Evolutionary conservation across 2,113 vertebrate genomes (phyloP).

Genomic region (Toxostoma redivivum): DNA sequence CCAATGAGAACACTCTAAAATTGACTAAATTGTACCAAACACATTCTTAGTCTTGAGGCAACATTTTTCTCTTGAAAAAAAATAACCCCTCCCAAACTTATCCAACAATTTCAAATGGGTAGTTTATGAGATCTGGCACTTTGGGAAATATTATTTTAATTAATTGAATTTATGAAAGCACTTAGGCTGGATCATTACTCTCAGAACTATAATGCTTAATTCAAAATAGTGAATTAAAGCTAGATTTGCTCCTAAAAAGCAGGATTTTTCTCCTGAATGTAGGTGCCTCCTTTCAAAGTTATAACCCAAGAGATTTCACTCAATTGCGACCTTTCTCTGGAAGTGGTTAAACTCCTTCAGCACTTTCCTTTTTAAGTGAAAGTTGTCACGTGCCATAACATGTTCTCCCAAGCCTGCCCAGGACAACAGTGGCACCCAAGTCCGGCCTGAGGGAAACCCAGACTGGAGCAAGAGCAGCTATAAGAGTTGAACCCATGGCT

Average conservation of each 20-base stretch:
- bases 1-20: constrained; percentile 14
- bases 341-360: background rate
- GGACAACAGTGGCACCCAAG: background rate
- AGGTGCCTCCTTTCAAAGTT: background rate
- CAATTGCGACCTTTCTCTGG: background rate
- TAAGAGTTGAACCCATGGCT: accelerated
- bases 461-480: background rate
- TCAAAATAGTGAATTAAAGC: constrained; percentile 18
- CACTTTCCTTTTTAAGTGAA: background rate
- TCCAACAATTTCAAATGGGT: background rate
- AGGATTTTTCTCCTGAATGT: background rate
- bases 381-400: accelerated
- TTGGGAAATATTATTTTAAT: constrained; percentile 45
- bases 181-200: constrained; percentile 16
- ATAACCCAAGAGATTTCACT: background rate
- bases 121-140: constrained; percentile 21
- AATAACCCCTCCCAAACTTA: background rate
- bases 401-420: background rate
- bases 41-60: background rate
- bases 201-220: background rate
- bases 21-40: constrained; percentile 10
- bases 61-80: constrained; percentile 11
- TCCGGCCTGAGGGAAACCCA: background rate
- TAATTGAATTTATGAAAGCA: constrained; percentile 35
- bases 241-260: background rate